Base-by-base conservation (phyloP, 2,113 vertebrate genomes). In the Tragulus kanchil region DNA sequence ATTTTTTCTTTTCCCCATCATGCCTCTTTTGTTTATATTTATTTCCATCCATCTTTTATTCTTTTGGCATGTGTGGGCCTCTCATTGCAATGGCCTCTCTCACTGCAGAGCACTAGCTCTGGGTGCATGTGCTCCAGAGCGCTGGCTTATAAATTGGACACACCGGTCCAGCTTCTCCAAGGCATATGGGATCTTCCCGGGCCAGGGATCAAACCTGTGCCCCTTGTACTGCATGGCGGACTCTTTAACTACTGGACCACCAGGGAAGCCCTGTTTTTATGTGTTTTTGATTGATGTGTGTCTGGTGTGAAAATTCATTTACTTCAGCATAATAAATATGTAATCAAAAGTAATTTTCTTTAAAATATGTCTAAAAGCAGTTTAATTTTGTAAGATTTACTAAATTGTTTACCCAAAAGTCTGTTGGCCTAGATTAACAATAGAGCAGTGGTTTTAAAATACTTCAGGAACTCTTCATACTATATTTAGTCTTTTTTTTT, bases 241-340 rank as follows among this genome's bases (percentile, higher is more conserved):
- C 36, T 36, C 36, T 36, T 36, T 36, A 36, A 36, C 36, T 36
- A 36, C 36, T 36, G 36, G 36, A 36, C 36, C 36, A 36, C 36
- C 36, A 36, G 36, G 36, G 36, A 36, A 36, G 36, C 36, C 36
- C 36, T 94, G 56, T 82, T 94, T 78, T 95, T 90, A 7, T 36
- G 26, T 92, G 36, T 75, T 59, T 89, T 95, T 88, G 45, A 12
- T 87, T 79, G 11, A 50, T 54, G 12, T 77, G 11, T 93, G 28
- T 69, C 25, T 84, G 17, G 69, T 93, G 48, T 89, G 90, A 93
- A 89, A 93, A 59, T 85, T 65, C 14, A 26, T 77, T 83, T 36
- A 48, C 7, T 75, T 93, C 23, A 65, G 23, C 89, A 65, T 48
- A 75, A 58, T 82, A 85, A 69, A 61, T 83, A 10, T 93, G 3